phyloP scores from a whole-genome alignment of 1,140 invertebrate species.

The Lepidurus apus region DNA sequence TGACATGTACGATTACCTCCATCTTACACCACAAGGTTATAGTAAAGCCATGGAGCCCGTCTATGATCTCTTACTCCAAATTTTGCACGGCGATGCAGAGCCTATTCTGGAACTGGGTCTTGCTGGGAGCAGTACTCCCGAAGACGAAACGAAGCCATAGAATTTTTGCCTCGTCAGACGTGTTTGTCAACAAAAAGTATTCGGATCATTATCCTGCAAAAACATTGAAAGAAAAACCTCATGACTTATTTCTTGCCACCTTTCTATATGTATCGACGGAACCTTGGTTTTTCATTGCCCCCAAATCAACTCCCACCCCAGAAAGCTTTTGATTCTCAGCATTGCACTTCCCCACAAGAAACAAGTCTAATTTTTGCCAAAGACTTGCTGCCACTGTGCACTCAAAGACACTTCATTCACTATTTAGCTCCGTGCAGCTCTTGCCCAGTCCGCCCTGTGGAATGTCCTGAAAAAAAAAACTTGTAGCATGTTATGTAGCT shows the following conservation, averaged over 20 bases:
- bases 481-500: background rate
- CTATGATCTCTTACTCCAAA: conserved; percentile 65
- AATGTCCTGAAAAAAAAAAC: background rate
- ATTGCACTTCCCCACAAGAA: background rate
- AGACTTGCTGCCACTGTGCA: background rate
- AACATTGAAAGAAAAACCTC: background rate
- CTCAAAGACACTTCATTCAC: background rate
- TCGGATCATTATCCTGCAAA: background rate
- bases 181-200: background rate
- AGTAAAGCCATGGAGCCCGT: conserved; percentile 75
- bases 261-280: background rate
- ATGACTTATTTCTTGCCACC: background rate
- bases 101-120: background rate
- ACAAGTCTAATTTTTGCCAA: background rate
- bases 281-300: background rate
- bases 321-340: background rate
- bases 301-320: background rate
- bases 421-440: conserved; percentile 3
- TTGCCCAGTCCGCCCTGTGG: background rate
- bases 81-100: conserved; percentile 12
- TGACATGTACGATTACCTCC: conserved; percentile 84
- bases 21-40: conserved; percentile 74
- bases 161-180: background rate
- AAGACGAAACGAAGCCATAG: background rate
- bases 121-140: background rate